Base-by-base conservation (phyloP, 2,888 invertebrate genomes). In the Amitus sp. region DNA sequence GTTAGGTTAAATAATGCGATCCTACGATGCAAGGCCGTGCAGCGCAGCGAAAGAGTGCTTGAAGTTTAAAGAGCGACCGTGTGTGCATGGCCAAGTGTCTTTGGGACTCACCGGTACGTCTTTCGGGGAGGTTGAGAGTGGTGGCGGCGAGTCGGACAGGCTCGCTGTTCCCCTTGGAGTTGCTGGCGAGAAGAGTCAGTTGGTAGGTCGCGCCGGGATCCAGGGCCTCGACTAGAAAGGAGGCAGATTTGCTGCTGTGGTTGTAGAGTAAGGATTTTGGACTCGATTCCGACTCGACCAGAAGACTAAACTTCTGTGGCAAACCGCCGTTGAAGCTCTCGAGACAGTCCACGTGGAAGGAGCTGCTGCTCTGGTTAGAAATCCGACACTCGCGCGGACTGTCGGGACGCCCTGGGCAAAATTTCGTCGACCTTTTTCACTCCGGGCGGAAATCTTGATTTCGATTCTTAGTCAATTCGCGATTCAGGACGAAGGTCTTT, bases 311-410 rank as follows among this genome's bases (percentile, higher is more conserved):
- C 78, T 87, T 87, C 81, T 91, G 91, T 62, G 87, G 86, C 58
- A 92, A 83, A 39, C 92, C 92, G 12, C 92, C 92, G 79, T 92
- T 89, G 82, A 91, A 92, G 56, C 91, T 91, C 75, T 90, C 90
- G 18, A 86, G 82, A 80, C 92, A 92, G 79, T 90, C 90, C 66
- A 91, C 88, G 81, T 88, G 87, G 69, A 92, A 82, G 23, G 90
- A 88, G 68, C 89, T 89, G 55, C 88, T 87, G 23, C 91, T 91
- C 80, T 90, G 89, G 83, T 92, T 92, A 64, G 88, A 84, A 67
- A 91, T 86, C 51, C 89, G 88, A 82, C 92, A 92, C 82, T 92
- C 91, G 65, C 87, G 85, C 62, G 90, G 85, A 6, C 88, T 83
- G 80, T 92, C 91, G 50, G 92, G 92, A 75, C 90, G 89, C 70